Base-by-base conservation (phyloP, 1,140 invertebrate species). In the Tetramorium simillimum region DNA sequence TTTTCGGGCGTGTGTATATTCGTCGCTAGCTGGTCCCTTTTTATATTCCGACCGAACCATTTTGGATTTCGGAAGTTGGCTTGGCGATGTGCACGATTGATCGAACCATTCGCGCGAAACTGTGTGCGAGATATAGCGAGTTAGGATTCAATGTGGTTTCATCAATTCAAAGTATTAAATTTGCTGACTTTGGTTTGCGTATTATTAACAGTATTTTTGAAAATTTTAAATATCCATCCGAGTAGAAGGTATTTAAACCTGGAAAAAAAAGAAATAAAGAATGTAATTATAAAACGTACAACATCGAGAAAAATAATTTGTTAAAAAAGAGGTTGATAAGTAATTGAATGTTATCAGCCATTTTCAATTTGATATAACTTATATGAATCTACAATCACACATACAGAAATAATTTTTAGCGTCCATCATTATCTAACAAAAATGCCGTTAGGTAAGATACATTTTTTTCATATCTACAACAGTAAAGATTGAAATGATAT, bases 1-100 rank as follows among this genome's bases (percentile, higher is more conserved):
- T 84, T 84, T 84, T 73, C 69, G 53, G 40, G 21, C 67, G 69
- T 62, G 69, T 73, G 80, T 73, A 72, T 82, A 84, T 75, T 84
- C 69, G 24, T 82, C 53, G 53, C 67, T 84, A 75, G 69, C 80
- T 84, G 69, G 24, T 75, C 53, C 43, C 69, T 84, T 84, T 84
- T 84, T 84, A 84, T 84, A 73, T 73, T 75, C 18, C 80, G 69
- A 24, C 40, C 80, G 40, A 84, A 84, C 53, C 69, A 62, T 84
- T 84, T 84, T 84, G 80, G 40, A 73, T 84, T 84, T 75, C 80
- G 80, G 80, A 84, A 84, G 80, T 84, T 73, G 67, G 69, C 69
- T 75, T 72, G 69, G 53, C 69, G 40, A 73, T 51, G 53, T 60
- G 69, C 69, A 46, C 80, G 80, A 84, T 84, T 75, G 69, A 75